Conservation (phyloP, 1,140 invertebrate genomes). For the Phocides pigmalion region DNA sequence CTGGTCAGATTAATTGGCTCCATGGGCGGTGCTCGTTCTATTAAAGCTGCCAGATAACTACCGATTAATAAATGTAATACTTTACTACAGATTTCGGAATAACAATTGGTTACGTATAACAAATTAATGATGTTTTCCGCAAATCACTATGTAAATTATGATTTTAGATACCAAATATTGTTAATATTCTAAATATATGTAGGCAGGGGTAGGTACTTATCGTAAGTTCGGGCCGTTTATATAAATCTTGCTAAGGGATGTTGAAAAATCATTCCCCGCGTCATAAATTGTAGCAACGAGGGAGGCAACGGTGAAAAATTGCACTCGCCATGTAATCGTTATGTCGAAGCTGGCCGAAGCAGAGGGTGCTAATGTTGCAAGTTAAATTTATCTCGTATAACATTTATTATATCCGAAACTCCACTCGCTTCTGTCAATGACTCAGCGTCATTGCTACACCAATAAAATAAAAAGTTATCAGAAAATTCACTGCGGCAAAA, state of each 20-base stretch:
- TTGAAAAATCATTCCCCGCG: conserved; percentile 71
- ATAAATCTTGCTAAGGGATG: conserved; percentile 69
- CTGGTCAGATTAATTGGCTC: conserved; percentile 61
- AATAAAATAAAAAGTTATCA: conserved; percentile 38
- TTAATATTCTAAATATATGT: conserved; percentile 6
- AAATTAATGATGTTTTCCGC: not conserved
- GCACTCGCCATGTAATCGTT: conserved; percentile 66
- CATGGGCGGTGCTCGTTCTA: conserved; percentile 42
- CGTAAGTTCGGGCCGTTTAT: conserved; percentile 55
- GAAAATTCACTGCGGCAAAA: conserved; percentile 23
- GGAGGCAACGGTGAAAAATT: conserved; percentile 69
- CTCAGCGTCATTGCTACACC: conserved; percentile 34
- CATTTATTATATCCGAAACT: conserved; percentile 65
- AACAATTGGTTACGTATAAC: not conserved
- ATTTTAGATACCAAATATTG: not conserved
- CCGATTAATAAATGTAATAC: conserved; percentile 23
- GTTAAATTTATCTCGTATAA: conserved; percentile 68
- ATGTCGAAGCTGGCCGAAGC: conserved; percentile 60
- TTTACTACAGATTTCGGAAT: conserved; percentile 18
- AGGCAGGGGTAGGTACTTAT: conserved; percentile 28
- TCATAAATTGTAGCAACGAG: conserved; percentile 69
- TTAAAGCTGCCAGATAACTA: conserved; percentile 30
- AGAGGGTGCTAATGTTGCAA: conserved; percentile 69
- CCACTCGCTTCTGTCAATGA: conserved; percentile 50
- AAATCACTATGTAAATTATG: no score